A percentile compares a stretch with the other conserved stretches of the same genome.
Evolutionary conservation across 2,113 vertebrate genomes (phyloP).

Genomic region (Leptobrachium leishanense): DNA sequence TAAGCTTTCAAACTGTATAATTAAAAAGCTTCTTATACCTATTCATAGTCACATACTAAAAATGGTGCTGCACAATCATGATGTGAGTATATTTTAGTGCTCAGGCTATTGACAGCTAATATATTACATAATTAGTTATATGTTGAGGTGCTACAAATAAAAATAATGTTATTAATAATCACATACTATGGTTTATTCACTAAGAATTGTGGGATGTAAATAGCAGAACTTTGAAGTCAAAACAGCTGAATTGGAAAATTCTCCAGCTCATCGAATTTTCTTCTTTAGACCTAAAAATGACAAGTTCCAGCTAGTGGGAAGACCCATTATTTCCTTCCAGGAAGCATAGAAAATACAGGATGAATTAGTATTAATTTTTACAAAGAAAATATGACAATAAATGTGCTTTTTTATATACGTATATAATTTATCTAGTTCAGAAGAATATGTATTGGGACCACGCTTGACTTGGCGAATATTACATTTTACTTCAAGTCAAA

Average conservation of each 20-base stretch:
- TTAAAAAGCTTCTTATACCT: constrained; percentile 1
- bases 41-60: constrained; percentile 21
- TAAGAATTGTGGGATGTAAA: too few relatives aligned
- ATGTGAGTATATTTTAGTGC: constrained; percentile 14
- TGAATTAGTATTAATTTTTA: constrained; percentile 58
- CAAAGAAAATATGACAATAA: constrained; percentile 42
- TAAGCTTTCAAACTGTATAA: constrained; percentile 31
- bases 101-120: constrained; percentile 10
- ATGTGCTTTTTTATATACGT: constrained; percentile 49
- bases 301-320: too few relatives aligned
- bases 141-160: constrained; percentile 70
- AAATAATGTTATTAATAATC: too few relatives aligned
- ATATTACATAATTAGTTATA: constrained; percentile 55
- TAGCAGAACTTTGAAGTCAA: too few relatives aligned
- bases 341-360: constrained; percentile 62
- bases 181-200: too few relatives aligned
- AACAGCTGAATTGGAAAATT: too few relatives aligned
- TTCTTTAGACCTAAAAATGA: too few relatives aligned
- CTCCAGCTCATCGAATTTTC: too few relatives aligned
- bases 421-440: constrained; percentile 52
- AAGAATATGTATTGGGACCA: constrained; percentile 51
- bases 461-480: constrained; percentile 27
- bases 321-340: constrained; percentile 33
- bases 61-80: constrained; percentile 36
- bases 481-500: constrained; percentile 13